Evolutionary conservation across 2,888 invertebrate genomes (phyloP).

Genomic region (Cantharis rustica): DNA sequence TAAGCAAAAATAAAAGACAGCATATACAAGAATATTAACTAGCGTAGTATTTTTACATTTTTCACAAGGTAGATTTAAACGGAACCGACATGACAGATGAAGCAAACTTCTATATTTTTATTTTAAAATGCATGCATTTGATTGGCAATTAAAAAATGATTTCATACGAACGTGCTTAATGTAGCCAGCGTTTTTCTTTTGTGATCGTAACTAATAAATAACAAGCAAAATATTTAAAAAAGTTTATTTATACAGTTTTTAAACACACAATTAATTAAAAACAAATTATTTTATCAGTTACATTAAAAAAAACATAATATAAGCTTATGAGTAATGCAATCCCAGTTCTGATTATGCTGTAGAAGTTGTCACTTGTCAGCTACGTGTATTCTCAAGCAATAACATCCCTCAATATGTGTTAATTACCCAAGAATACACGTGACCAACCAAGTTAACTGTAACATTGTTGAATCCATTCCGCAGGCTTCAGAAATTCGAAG

Average conservation of each 20-base stretch:
- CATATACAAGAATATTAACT: too few species aligned
- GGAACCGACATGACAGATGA: too few species aligned
- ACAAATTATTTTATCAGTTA: background rate
- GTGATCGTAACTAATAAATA: background rate
- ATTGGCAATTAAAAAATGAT: too few species aligned
- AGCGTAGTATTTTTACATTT: too few species aligned
- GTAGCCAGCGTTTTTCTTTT: too few species aligned
- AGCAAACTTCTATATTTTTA: too few species aligned
- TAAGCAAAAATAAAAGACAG: too few species aligned
- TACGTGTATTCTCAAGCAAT: constrained; percentile 99
- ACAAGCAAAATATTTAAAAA: background rate
- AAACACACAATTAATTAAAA: background rate
- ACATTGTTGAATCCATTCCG: background rate
- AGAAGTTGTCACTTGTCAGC: constrained; percentile 74
- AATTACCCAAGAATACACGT: constrained; percentile 99
- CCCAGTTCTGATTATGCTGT: constrained; percentile 13
- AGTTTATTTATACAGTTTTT: background rate
- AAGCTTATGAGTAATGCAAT: background rate
- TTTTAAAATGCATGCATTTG: too few species aligned
- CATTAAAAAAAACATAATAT: background rate
- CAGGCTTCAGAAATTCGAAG: background rate
- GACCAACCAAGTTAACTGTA: constrained; percentile 76
- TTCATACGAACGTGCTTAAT: too few species aligned
- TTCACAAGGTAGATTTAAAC: too few species aligned
- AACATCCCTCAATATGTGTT: constrained; percentile 94